These are phyloP conservation scores for Lasioglossum marginatum DNA, from an alignment of 2,888 invertebrate genomes.

Conservation along the genomic window DNA sequence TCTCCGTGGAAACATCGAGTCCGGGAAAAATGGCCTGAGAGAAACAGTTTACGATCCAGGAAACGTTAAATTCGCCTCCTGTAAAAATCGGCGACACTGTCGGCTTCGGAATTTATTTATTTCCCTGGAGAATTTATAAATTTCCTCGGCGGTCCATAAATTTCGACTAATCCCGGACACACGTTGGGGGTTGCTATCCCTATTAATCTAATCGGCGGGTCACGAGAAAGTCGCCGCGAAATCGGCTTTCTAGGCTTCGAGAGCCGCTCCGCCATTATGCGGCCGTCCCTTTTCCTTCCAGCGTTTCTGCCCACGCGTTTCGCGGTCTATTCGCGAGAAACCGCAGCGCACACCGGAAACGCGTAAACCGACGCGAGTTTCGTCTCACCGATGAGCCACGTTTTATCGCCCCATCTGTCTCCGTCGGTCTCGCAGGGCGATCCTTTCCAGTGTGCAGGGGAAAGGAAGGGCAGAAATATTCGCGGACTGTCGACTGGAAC, in stretches of 20 bases:
- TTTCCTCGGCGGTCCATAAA: constrained; percentile 25
- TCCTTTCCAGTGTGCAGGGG: neutral
- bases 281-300: constrained; percentile 43
- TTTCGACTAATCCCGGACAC: constrained; percentile 42
- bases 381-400: constrained; percentile 28
- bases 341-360: constrained; percentile 41
- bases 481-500: neutral
- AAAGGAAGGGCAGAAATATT: constrained; percentile 10
- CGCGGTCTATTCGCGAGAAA: constrained; percentile 40
- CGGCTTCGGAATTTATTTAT: constrained; percentile 1
- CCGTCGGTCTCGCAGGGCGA: neutral
- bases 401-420: constrained; percentile 48
- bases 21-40: constrained; percentile 1
- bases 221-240: constrained; percentile 52
- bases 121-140: neutral
- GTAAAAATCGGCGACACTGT: constrained; percentile 42
- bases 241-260: constrained; percentile 51
- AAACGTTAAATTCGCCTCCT: constrained; percentile 2
- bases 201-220: constrained; percentile 46
- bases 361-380: constrained; percentile 30
- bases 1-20: constrained; percentile 2
- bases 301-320: constrained; percentile 54
- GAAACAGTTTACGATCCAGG: constrained; percentile 33
- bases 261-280: constrained; percentile 33
- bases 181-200: constrained; percentile 33